Percentiles rank a stretch among this genome's conserved stretches.
Evolutionary conservation across 2,888 invertebrate genomes (phyloP).

Genomic region (Drosophila mettleri): DNA sequence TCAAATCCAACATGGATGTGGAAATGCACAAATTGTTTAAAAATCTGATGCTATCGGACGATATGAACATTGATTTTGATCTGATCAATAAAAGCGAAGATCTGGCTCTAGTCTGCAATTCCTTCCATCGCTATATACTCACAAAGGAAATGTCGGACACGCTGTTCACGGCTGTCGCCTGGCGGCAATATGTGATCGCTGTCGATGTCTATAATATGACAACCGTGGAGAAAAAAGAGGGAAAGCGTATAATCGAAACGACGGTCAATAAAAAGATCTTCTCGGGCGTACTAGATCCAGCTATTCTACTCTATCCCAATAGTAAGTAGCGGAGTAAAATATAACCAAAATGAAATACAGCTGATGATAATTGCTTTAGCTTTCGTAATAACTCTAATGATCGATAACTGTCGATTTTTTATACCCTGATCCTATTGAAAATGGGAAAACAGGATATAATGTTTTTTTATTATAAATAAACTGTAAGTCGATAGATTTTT

Average conservation of each 20-base stretch:
- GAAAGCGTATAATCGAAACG: constrained; percentile 16
- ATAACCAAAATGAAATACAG: no score
- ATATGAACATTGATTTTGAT: constrained; percentile 44
- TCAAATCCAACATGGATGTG: constrained; percentile 55
- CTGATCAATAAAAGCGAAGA: constrained; percentile 42
- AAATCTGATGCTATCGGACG: constrained; percentile 53
- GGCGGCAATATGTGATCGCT: constrained; percentile 52
- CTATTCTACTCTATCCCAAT: constrained; percentile 68
- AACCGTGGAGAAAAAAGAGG: constrained; percentile 11
- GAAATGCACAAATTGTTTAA: constrained; percentile 44
- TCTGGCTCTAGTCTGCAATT: constrained; percentile 66
- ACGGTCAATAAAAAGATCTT: constrained; percentile 49
- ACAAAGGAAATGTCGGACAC: constrained; percentile 51
- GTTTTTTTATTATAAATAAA: no score
- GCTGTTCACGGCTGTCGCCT: constrained; percentile 48
- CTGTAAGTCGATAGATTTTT: no score
- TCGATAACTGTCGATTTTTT: background rate
- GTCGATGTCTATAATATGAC: constrained; percentile 56
- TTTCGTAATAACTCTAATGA: background rate
- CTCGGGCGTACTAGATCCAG: constrained; percentile 68
- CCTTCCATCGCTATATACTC: constrained; percentile 73
- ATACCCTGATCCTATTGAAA: no score
- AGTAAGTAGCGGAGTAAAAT: constrained; percentile 42
- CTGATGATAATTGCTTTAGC: no score
- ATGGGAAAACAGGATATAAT: no score